Evolutionary conservation across 2,888 invertebrate species (phyloP).

Genomic region (Polylopha cassiicola): DNA sequence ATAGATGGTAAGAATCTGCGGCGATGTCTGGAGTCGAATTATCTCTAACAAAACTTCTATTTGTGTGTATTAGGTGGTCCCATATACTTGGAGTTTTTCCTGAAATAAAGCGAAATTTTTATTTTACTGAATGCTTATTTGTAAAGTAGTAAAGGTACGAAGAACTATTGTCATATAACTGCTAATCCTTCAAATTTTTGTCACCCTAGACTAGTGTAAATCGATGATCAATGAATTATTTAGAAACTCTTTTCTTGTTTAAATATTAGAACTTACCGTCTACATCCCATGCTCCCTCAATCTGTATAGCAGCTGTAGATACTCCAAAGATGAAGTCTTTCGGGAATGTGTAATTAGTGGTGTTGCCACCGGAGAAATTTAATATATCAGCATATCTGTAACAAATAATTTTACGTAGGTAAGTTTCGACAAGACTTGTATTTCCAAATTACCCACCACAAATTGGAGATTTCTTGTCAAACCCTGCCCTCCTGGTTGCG

Average conservation of each 20-base stretch:
- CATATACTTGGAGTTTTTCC: slow-evolving; percentile 81
- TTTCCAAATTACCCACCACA: not conserved
- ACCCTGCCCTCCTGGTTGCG: no score
- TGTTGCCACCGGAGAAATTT: slow-evolving; percentile 58
- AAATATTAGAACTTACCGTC: slow-evolving; percentile 45
- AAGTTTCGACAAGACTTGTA: not conserved
- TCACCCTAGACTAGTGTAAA: no score
- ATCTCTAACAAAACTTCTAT: slow-evolving; percentile 72
- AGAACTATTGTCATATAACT: no score
- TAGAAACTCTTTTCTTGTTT: not conserved
- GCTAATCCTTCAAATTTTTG: no score
- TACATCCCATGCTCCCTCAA: slow-evolving; percentile 78
- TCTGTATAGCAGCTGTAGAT: slow-evolving; percentile 79
- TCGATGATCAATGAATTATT: no score
- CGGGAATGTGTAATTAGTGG: slow-evolving; percentile 71
- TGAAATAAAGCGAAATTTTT: slow-evolving; percentile 47
- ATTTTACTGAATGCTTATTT: no score
- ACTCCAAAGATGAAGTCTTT: slow-evolving; percentile 78
- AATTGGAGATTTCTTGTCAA: no score
- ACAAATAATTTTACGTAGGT: slow-evolving; percentile 24
- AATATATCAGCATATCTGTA: slow-evolving; percentile 49
- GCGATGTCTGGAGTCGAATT: slow-evolving; percentile 80
- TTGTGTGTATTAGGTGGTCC: slow-evolving; percentile 74
- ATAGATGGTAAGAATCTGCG: slow-evolving; percentile 82
- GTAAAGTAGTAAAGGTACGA: no score